These are phyloP conservation scores for Erebia aethiops DNA, from an alignment of 2,888 invertebrate species.

Conservation along the genomic window DNA sequence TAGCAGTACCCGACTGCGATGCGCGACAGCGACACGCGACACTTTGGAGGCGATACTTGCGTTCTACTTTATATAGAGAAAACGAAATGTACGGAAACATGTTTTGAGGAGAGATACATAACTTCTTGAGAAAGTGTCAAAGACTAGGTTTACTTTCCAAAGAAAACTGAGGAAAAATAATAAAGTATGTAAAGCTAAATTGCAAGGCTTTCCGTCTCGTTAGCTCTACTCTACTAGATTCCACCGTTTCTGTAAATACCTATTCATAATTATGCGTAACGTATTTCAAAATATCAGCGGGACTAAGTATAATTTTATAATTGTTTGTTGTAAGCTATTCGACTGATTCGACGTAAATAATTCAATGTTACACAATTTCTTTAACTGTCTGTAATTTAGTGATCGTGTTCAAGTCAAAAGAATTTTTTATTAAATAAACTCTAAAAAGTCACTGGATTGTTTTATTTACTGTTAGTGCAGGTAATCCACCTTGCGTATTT, in stretches of 20 bases:
- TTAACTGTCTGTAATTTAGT: conserved; percentile 79
- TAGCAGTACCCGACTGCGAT: no score
- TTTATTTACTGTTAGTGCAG: conserved; percentile 3
- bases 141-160: no score
- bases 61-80: no score
- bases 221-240: conserved; percentile 3
- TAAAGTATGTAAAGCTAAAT: no score
- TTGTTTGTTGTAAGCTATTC: conserved; percentile 65
- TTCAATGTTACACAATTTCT: conserved; percentile 72
- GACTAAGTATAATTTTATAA: conserved; percentile 57
- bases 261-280: conserved; percentile 59
- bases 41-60: no score
- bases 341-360: conserved; percentile 72
- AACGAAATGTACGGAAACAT: no score
- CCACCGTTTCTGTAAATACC: conserved; percentile 40
- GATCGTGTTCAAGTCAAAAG: conserved; percentile 83
- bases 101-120: no score
- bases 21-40: no score
- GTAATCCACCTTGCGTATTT: no score
- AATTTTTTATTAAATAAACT: conserved; percentile 81
- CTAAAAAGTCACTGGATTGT: conserved; percentile 43
- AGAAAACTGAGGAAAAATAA: no score
- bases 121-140: no score
- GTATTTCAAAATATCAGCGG: conserved; percentile 63
- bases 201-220: no score